phyloP scores from a whole-genome alignment of 2,888 invertebrate genomes.

The Andrena praecox region DNA sequence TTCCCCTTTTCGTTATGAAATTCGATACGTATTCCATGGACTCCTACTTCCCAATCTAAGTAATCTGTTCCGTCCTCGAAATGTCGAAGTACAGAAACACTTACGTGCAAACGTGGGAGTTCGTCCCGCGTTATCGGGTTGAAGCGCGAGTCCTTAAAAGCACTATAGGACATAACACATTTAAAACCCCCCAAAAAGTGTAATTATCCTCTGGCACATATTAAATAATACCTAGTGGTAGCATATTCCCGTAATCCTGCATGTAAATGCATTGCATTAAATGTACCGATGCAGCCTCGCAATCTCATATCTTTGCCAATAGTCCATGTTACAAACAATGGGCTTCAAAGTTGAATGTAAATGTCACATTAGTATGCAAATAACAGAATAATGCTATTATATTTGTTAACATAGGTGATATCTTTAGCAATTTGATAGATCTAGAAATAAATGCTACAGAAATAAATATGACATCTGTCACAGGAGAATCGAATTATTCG shows the following conservation, averaged over 20 bases:
- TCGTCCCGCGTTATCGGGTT: constrained; percentile 97
- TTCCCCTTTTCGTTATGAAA: constrained; percentile 97
- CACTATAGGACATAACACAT: constrained; percentile 87
- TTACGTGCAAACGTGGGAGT: constrained; percentile 95
- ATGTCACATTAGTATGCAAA: constrained; percentile 36
- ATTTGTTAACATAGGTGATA: constrained; percentile 16
- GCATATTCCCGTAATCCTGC: constrained; percentile 98
- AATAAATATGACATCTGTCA: constrained; percentile 3
- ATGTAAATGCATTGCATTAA: constrained; percentile 98
- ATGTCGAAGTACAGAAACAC: constrained; percentile 97
- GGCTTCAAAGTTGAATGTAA: constrained; percentile 88
- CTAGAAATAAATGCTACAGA: not conserved
- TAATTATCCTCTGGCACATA: not conserved
- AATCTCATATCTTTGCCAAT: constrained; percentile 97
- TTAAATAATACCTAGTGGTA: constrained; percentile 89
- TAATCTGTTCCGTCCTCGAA: constrained; percentile 98
- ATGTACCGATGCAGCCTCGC: constrained; percentile 99
- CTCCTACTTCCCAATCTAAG: constrained; percentile 98
- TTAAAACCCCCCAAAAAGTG: not conserved
- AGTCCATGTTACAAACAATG: constrained; percentile 99
- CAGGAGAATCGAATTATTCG: not conserved
- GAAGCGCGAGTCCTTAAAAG: constrained; percentile 98
- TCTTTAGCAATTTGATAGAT: not conserved
- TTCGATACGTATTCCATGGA: constrained; percentile 99
- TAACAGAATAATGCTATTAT: constrained; percentile 22